Evolutionary conservation across 2,888 invertebrate species (phyloP).

Genomic region (Pachliopta kotzebuea): DNA sequence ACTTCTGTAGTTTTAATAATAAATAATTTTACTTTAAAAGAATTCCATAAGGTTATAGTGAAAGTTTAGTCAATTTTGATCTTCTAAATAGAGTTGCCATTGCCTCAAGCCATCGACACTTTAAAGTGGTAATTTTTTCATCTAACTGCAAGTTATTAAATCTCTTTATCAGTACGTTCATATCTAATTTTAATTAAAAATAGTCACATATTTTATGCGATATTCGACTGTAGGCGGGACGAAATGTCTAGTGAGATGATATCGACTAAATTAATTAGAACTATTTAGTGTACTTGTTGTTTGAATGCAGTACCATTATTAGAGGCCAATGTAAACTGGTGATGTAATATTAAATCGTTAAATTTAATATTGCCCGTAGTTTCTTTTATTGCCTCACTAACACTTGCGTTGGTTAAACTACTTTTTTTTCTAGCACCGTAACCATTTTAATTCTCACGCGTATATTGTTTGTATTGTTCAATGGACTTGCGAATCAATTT

Average conservation of each 20-base stretch:
- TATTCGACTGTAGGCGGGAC: constrained; percentile 76
- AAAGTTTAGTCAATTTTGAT: constrained; percentile 21
- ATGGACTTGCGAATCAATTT: constrained; percentile 45
- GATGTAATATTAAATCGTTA: constrained; percentile 76
- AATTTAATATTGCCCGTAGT: constrained; percentile 76
- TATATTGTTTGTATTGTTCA: constrained; percentile 58
- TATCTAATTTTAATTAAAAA: constrained; percentile 79
- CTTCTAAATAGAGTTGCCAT: constrained; percentile 12
- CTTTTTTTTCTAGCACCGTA: constrained; percentile 54
- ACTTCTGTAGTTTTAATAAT: neutral
- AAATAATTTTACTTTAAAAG: neutral
- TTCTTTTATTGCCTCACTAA: constrained; percentile 76
- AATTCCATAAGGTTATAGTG: neutral
- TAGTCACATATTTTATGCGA: constrained; percentile 76
- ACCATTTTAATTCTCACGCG: constrained; percentile 74
- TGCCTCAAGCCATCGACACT: constrained; percentile 50
- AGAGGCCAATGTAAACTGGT: constrained; percentile 54
- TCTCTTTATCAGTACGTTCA: constrained; percentile 66
- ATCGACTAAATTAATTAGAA: constrained; percentile 51
- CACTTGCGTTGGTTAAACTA: constrained; percentile 66
- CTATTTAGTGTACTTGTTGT: constrained; percentile 35
- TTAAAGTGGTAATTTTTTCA: constrained; percentile 36
- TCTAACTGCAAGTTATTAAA: constrained; percentile 68
- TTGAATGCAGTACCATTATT: constrained; percentile 39
- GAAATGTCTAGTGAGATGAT: constrained; percentile 51